Evolutionary conservation across 2,797 vertebrate genomes (phyloP), one percentile per base, ranked within the genome.

Genomic region (Ptychadena robeensis): DNA sequence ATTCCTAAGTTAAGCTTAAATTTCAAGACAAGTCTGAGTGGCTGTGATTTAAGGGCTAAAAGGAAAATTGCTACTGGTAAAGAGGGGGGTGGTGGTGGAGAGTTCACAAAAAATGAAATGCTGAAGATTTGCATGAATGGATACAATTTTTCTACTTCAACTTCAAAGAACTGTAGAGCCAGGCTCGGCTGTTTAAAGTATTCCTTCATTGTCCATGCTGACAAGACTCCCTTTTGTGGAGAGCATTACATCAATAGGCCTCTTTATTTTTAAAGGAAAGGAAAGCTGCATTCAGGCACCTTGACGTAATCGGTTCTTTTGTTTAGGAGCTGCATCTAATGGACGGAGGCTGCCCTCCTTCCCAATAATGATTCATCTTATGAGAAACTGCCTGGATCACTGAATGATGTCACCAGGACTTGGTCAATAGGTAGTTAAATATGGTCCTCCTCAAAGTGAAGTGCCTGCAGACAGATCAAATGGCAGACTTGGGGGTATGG

Each of bases 171-270:
- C 6, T 73, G 72, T 77, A 18, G 0, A n/a, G 14, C 48, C 74
- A 9, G 79, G 73, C 35, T 82, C 57, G 18, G 30, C 73, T 85
- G 44, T 87, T 67, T 82, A 86, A 65, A 83, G 48, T 71, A 7
- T 0, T 69, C 68, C 6, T n/a, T 30, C 11, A 66, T 88, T 86
- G 79, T 32, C 87, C 30, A 70, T 80, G 40, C 31, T 86, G 74
- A 85, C 79, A 88, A 84, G 80, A 77, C 63, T 73, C 1, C 64
- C 59, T 88, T 88, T 86, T 88, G 71, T 84, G 71, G 28, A 65
- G 61, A 34, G 9, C 38, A 66, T 86, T 67, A 82, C 82, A 81
- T 79, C 82, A 86, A 78, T 83, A 82, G 86, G 65, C 68, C 27
- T 72, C 85, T 87, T 87, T 80, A 72, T 0, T 0, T 30, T 59